Evolutionary conservation across 2,888 invertebrate species (phyloP).

Genomic region (Cataglyphis livida): DNA sequence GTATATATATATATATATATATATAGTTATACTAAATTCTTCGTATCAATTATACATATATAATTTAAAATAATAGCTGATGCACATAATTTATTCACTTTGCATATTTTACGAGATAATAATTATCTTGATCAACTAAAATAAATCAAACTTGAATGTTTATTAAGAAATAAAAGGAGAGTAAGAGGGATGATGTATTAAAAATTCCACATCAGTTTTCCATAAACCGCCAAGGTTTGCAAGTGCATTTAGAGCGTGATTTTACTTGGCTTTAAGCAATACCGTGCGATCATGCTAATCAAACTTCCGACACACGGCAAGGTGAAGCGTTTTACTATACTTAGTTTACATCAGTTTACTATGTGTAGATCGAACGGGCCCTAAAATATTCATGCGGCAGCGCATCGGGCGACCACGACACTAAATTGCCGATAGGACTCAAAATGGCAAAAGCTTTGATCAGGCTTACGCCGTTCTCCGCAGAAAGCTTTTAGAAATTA

Average conservation of each 20-base stretch:
- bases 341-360: slow-evolving; percentile 47
- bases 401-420: slow-evolving; percentile 37
- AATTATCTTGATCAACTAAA: neutral
- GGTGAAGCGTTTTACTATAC: slow-evolving; percentile 40
- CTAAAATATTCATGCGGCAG: slow-evolving; percentile 49
- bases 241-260: slow-evolving; percentile 3
- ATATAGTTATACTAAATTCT: no score
- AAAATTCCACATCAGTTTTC: neutral
- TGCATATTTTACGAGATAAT: neutral
- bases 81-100: neutral
- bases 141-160: neutral
- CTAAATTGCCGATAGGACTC: slow-evolving; percentile 47
- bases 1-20: no score
- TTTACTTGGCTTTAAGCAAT: slow-evolving; percentile 39
- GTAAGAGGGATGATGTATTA: neutral
- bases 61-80: neutral
- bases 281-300: slow-evolving; percentile 39
- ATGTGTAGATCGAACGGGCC: slow-evolving; percentile 39
- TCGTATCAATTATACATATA: neutral
- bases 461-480: slow-evolving; percentile 36
- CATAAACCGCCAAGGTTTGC: neutral
- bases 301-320: slow-evolving; percentile 31
- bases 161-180: neutral
- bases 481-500: slow-evolving; percentile 53
- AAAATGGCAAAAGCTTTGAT: slow-evolving; percentile 51